Base-by-base conservation (phyloP, 2,888 invertebrate genomes). In the Drosophila tanythrix region DNA sequence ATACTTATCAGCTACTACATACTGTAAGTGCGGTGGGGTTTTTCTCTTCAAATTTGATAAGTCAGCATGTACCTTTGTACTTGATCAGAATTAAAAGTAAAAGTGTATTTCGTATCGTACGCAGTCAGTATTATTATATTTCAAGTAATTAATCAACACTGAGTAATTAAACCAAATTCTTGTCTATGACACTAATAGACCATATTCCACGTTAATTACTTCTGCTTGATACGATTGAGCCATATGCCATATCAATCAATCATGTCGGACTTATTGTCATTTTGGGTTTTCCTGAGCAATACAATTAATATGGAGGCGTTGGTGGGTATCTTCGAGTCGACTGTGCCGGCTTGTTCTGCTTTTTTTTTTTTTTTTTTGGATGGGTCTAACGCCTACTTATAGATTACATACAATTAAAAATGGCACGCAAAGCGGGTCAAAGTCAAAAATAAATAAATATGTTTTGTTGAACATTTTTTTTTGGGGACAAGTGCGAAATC, bases 371-470 rank as follows among this genome's bases (percentile, higher is more conserved):
- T 10, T n/a, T 18, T 40, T 2, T 21, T 43, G 6, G 1, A 15
- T 46, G 15, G 3, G 15, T 33, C 63, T 61, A 52, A 75, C 80
- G 77, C 76, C 76, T 64, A 80, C 71, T 46, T 75, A 52, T 71
- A 52, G 64, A 76, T 71, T 36, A 64, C 66, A 62, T 40, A 62
- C 52, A 74, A 81, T 83, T 81, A 70, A 74, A 83, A 77, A 68
- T 72, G 58, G 60, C 72, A 74, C 73, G 69, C 73, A 60, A 88
- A 90, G 56, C 74, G 76, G 90, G 90, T 88, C 90, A 88, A 88
- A 89, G 88, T 90, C 88, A 87, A 66, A 70, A 61, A 66, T 62
- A 74, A 57, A 71, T 64, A 68, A 64, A 50, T 71, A 62, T 46
- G 46, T 58, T 52, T 29, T 40, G 61, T 33, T 74, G 70, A 79